Conservation (phyloP, 2,797 vertebrate species). For the Micromesistius poutassou region DNA sequence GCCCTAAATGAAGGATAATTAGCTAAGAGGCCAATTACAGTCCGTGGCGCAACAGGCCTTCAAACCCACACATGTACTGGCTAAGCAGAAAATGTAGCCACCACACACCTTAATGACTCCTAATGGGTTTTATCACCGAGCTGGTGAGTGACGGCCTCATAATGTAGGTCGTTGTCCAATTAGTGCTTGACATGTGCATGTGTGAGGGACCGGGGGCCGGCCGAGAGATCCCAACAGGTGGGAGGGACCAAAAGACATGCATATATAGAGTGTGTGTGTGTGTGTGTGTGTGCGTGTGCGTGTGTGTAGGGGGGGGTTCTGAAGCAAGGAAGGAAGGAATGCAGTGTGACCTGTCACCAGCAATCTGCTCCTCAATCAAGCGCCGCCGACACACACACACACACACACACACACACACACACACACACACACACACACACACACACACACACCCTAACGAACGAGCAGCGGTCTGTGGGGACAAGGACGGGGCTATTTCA, state of each 20-base stretch:
- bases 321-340: slow-evolving; percentile 75
- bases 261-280: slow-evolving; percentile 68
- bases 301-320: slow-evolving; percentile 64
- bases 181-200: slow-evolving; percentile 24
- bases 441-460: slow-evolving; percentile 40
- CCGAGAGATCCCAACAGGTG: slow-evolving; percentile 91
- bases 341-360: slow-evolving; percentile 81
- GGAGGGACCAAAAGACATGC: slow-evolving; percentile 56
- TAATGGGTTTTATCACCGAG: slow-evolving; percentile 95
- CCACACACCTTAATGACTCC: slow-evolving; percentile 89
- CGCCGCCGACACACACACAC: slow-evolving; percentile 41
- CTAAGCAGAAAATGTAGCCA: slow-evolving; percentile 43
- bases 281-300: slow-evolving; percentile 71
- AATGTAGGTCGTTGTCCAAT: slow-evolving; percentile 41
- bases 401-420: slow-evolving; percentile 49
- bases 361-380: slow-evolving; percentile 75
- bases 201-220: slow-evolving; percentile 13
- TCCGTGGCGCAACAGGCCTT: slow-evolving; percentile 92
- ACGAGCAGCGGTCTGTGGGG: slow-evolving; percentile 53
- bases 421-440: slow-evolving; percentile 58
- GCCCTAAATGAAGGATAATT: slow-evolving; percentile 96
- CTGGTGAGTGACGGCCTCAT: slow-evolving; percentile 68
- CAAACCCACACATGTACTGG: slow-evolving; percentile 75
- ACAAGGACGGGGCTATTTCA: slow-evolving; percentile 82
- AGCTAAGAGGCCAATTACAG: slow-evolving; percentile 98